Conservation (phyloP, 2,797 vertebrate species). For the Lates japonicus region DNA sequence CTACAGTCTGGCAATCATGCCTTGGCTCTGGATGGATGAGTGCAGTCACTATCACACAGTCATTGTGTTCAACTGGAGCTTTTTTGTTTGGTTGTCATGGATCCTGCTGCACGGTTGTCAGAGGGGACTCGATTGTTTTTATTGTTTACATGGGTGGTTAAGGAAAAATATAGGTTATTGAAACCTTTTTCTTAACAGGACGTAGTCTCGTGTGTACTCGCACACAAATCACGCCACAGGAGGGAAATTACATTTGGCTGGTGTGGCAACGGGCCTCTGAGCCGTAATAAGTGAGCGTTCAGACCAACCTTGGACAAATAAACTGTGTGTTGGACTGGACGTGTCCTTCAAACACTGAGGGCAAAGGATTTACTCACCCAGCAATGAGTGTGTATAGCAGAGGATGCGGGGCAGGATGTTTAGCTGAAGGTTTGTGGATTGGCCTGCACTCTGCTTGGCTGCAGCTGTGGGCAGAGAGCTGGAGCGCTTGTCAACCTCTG, state of each 20-base stretch:
- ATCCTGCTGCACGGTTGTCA: slow-evolving; percentile 62
- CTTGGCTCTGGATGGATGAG: slow-evolving; percentile 59
- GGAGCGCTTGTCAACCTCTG: slow-evolving; percentile 63
- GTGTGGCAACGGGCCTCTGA: slow-evolving; percentile 51
- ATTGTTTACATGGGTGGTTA: slow-evolving; percentile 69
- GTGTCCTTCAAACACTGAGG: slow-evolving; percentile 63
- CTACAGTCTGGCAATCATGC: slow-evolving; percentile 61
- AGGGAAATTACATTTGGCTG: slow-evolving; percentile 57
- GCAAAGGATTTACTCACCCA: slow-evolving; percentile 51
- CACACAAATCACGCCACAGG: slow-evolving; percentile 53
- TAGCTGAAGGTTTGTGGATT: slow-evolving; percentile 67
- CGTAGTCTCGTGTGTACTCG: slow-evolving; percentile 33
- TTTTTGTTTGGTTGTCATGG: slow-evolving; percentile 78
- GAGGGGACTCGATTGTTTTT: slow-evolving; percentile 63
- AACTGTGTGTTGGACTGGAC: slow-evolving; percentile 52
- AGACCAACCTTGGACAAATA: slow-evolving; percentile 64
- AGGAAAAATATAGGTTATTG: slow-evolving; percentile 60
- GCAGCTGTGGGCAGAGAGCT: slow-evolving; percentile 69
- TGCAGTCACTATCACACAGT: slow-evolving; percentile 66
- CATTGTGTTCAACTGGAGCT: slow-evolving; percentile 53
- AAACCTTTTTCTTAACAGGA: slow-evolving; percentile 43
- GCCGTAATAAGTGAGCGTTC: slow-evolving; percentile 44
- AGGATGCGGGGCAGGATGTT: slow-evolving; percentile 65
- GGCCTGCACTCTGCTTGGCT: slow-evolving; percentile 58
- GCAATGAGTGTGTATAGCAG: slow-evolving; percentile 45